Evolutionary conservation across 2,888 invertebrate species (phyloP).

Genomic region (Nectonema munidae): DNA sequence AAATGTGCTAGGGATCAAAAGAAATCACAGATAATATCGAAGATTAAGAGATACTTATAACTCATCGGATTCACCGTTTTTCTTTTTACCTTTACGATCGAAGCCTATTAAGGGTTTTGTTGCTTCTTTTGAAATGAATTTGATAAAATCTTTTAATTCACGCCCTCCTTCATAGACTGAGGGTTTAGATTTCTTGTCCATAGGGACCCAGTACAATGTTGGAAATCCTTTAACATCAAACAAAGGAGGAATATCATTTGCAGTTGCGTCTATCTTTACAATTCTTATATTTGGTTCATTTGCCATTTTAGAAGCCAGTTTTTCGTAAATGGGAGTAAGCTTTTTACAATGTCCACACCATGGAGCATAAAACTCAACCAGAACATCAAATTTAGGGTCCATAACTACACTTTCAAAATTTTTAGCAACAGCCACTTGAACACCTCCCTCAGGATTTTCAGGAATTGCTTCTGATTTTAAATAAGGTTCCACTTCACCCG

Average conservation of each 20-base stretch:
- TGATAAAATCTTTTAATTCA: constrained; percentile 60
- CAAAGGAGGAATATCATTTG: constrained; percentile 65
- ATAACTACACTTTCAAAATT: constrained; percentile 76
- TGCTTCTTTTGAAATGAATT: constrained; percentile 64
- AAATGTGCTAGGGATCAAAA: no score
- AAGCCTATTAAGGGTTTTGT: constrained; percentile 51
- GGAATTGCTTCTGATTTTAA: constrained; percentile 77
- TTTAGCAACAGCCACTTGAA: constrained; percentile 46
- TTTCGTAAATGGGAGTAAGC: constrained; percentile 61
- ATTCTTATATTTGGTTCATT: constrained; percentile 49
- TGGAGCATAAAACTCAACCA: constrained; percentile 91
- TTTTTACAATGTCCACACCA: constrained; percentile 98
- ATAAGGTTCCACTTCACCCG: constrained; percentile 51
- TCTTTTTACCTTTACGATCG: constrained; percentile 43
- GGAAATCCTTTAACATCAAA: constrained; percentile 89
- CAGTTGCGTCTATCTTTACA: constrained; percentile 89
- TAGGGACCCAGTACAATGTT: constrained; percentile 73
- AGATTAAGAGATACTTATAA: no score
- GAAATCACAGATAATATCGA: no score
- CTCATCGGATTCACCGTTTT: constrained; percentile 25
- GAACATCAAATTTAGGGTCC: constrained; percentile 56
- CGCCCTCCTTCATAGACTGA: constrained; percentile 43
- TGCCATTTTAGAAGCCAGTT: constrained; percentile 38
- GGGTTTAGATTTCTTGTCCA: constrained; percentile 33
- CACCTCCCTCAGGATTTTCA: constrained; percentile 37